Evolutionary conservation across 2,888 invertebrate species (phyloP).

Genomic region (Nineta flava): DNA sequence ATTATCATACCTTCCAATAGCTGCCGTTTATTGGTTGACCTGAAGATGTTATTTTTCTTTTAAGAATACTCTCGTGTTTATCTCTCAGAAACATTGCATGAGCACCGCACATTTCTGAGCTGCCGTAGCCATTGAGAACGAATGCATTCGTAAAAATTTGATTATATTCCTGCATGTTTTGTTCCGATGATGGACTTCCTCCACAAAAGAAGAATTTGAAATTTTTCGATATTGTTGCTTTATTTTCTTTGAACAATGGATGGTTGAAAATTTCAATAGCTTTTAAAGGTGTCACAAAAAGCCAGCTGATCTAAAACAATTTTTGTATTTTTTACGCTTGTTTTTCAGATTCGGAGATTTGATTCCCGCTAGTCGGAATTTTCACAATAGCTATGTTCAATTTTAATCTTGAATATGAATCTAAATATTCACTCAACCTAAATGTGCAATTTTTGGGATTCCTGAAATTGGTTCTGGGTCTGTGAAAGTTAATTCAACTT

Average conservation of each 20-base stretch:
- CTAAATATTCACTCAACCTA: too few relatives aligned
- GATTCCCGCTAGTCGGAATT: too few relatives aligned
- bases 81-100: background rate
- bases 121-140: background rate
- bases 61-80: background rate
- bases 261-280: background rate
- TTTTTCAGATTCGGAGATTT: too few relatives aligned
- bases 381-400: too few relatives aligned
- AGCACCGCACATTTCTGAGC: background rate
- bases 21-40: background rate
- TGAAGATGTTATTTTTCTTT: background rate
- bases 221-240: background rate
- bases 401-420: too few relatives aligned
- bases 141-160: background rate
- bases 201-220: background rate
- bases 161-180: background rate
- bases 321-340: too few relatives aligned
- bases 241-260: background rate
- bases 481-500: too few relatives aligned
- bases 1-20: background rate
- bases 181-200: background rate
- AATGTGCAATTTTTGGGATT: too few relatives aligned
- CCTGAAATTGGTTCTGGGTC: too few relatives aligned
- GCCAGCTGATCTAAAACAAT: background rate
- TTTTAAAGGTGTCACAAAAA: background rate